A percentile compares a stretch with the other conserved stretches of the same genome.
Evolutionary conservation across 2,888 invertebrate species (phyloP).

Genomic region (Lacanobia wlatinum): DNA sequence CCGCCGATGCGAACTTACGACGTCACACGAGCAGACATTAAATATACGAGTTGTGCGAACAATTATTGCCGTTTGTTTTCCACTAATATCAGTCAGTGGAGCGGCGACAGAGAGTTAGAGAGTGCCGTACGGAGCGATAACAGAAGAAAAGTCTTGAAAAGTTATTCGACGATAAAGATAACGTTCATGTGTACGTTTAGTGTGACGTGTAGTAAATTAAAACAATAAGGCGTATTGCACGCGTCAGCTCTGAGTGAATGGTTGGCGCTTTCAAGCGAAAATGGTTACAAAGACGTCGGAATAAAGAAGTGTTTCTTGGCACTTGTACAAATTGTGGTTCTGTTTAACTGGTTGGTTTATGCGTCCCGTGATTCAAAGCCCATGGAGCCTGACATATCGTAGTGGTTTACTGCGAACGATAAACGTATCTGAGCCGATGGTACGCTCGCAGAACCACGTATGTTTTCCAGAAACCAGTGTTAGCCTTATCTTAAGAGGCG

Average conservation of each 20-base stretch:
- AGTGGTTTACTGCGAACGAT: conserved; percentile 82
- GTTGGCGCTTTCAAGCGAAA: conserved; percentile 67
- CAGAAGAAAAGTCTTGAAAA: conserved; percentile 69
- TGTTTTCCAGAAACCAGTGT: conserved; percentile 66
- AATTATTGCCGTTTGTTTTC: conserved; percentile 71
- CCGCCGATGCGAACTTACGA: conserved; percentile 78
- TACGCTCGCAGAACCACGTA: conserved; percentile 63
- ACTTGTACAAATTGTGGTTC: conserved; percentile 68
- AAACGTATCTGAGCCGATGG: conserved; percentile 79
- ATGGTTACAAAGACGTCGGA: conserved; percentile 70
- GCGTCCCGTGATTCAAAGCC: conserved; percentile 79
- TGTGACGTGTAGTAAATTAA: conserved; percentile 80
- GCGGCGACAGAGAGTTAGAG: conserved; percentile 60
- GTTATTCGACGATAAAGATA: conserved; percentile 79
- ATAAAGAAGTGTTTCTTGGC: conserved; percentile 73
- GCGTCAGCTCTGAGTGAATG: conserved; percentile 65
- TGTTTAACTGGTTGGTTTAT: conserved; percentile 80
- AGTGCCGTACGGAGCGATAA: conserved; percentile 66
- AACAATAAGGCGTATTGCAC: conserved; percentile 77
- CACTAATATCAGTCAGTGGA: conserved; percentile 69
- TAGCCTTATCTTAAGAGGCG: conserved; percentile 68
- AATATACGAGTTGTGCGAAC: conserved; percentile 70
- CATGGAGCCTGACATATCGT: conserved; percentile 82
- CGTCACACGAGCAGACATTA: conserved; percentile 71
- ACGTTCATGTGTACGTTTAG: conserved; percentile 75